A percentile compares a stretch with the other conserved stretches of the same genome.
Evolutionary conservation across 2,797 vertebrate species (phyloP).

Genomic region (Acrossocheilus fasciatus): DNA sequence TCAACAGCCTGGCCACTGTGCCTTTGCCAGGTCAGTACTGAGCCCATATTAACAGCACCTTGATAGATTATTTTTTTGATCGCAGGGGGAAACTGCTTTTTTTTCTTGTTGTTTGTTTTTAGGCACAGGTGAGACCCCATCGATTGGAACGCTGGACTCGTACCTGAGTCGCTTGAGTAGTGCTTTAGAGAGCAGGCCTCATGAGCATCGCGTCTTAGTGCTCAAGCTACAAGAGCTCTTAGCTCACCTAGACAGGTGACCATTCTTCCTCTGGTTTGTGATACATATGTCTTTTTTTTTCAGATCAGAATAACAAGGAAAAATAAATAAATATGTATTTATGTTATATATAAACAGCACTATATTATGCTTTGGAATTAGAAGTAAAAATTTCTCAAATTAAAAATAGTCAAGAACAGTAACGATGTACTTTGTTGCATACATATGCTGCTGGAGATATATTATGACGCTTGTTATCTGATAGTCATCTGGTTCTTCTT

Average conservation of each 20-base stretch:
- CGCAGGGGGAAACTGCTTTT: neutral
- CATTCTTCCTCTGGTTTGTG: neutral
- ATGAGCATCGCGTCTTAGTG: conserved; percentile 90
- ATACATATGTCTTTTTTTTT: neutral
- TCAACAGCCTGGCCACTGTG: conserved; percentile 89
- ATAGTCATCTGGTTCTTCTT: neutral
- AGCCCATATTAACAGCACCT: neutral
- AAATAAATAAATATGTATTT: no score
- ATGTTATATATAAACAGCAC: no score
- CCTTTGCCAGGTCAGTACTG: conserved; percentile 86
- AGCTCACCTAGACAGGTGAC: conserved; percentile 92
- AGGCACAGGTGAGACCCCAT: conserved; percentile 94
- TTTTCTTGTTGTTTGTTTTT: neutral
- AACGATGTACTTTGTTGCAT: neutral
- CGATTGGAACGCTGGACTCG: conserved; percentile 90
- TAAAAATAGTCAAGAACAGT: neutral
- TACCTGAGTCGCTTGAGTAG: conserved; percentile 93
- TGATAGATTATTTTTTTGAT: neutral
- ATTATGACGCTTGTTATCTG: neutral
- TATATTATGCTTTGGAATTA: neutral
- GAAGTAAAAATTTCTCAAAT: neutral
- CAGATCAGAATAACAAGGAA: no score
- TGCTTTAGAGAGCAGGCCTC: conserved; percentile 90
- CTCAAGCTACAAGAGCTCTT: conserved; percentile 91
- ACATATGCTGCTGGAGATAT: neutral